These are phyloP conservation scores for Chiloscyllium punctatum DNA, from an alignment of 2,797 vertebrate genomes.

Conservation along the genomic window DNA sequence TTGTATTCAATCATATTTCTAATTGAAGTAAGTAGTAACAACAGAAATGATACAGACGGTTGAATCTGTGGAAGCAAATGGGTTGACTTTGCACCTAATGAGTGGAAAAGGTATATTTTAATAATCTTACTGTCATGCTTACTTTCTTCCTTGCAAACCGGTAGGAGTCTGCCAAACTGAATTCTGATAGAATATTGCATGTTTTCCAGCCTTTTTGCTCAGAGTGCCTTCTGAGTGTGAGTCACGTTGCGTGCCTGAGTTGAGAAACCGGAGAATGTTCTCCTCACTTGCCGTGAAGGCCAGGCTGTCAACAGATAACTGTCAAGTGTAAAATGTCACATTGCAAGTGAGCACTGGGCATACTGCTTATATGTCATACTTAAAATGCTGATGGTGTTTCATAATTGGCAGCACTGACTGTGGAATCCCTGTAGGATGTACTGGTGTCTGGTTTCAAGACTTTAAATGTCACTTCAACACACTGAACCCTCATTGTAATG, in stretches of 20 bases:
- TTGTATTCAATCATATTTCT: background rate
- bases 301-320: constrained; percentile 55
- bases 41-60: background rate
- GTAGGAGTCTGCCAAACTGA: background rate
- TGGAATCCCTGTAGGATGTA: constrained; percentile 25
- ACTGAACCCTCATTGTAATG: constrained; percentile 32
- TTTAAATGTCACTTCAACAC: constrained; percentile 35
- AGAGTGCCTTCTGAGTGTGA: background rate
- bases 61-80: background rate
- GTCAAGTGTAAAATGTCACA: constrained; percentile 47
- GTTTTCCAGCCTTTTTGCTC: background rate
- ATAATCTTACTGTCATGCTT: background rate
- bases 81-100: background rate
- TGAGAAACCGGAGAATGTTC: constrained; percentile 52
- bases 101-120: background rate
- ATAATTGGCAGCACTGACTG: constrained; percentile 11
- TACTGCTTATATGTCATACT: background rate
- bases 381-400: constrained; percentile 31
- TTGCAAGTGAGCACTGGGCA: background rate
- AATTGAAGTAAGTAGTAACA: background rate
- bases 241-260: constrained; percentile 13
- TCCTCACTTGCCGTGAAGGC: constrained; percentile 83
- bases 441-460: constrained; percentile 10
- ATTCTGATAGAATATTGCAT: background rate
- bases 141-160: background rate